These are phyloP conservation scores for Ophonus ardosiacus DNA, from an alignment of 2,888 invertebrate species.

Conservation along the genomic window DNA sequence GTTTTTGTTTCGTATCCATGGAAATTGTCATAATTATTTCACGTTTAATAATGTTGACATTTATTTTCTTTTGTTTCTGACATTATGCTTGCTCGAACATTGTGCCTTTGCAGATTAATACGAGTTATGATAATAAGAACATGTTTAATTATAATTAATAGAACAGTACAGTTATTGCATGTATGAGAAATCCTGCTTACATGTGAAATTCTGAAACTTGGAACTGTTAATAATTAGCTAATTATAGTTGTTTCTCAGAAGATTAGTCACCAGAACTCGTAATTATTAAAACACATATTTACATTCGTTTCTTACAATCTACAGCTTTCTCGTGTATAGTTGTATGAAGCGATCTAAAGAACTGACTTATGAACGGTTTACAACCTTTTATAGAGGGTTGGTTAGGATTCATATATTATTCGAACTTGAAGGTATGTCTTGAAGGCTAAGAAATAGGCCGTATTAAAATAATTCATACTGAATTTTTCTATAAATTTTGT, in stretches of 20 bases:
- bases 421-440: no score
- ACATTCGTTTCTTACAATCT: neutral
- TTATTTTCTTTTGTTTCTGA: constrained; percentile 35
- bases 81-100: constrained; percentile 15
- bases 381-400: no score
- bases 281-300: neutral
- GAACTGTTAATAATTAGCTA: neutral
- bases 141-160: constrained; percentile 41
- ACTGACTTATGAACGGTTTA: no score
- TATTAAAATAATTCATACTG: no score
- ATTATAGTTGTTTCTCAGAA: neutral
- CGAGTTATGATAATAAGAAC: constrained; percentile 46
- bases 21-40: constrained; percentile 44
- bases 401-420: no score
- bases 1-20: constrained; percentile 45
- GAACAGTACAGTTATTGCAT: neutral
- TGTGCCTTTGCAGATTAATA: constrained; percentile 21
- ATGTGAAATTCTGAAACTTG: neutral
- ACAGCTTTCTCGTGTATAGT: no score
- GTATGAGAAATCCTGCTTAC: constrained; percentile 18
- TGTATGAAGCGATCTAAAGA: no score
- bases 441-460: no score
- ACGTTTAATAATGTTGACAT: constrained; percentile 42
- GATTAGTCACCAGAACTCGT: neutral
- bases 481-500: no score